phyloP scores from a whole-genome alignment of 1,140 invertebrate species.

The Drosophila albomicans region DNA sequence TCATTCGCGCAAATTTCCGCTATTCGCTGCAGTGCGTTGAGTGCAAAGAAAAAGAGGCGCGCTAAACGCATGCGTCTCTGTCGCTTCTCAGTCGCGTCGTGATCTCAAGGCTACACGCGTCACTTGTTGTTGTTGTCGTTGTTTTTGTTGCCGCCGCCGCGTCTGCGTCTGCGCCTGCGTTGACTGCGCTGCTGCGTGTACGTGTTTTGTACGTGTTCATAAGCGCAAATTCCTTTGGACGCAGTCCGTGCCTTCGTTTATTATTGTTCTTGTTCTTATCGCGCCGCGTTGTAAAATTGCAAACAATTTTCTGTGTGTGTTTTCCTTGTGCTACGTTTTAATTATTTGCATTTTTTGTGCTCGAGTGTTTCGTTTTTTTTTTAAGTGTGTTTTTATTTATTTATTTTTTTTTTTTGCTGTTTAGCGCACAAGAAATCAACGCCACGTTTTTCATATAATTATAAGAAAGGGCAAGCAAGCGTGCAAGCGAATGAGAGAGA shows the following conservation, averaged over 20 bases:
- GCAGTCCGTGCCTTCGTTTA: conserved; percentile 60
- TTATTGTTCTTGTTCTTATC: conserved; percentile 16
- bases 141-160: conserved; percentile 29
- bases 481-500: neutral
- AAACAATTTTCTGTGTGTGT: conserved; percentile 7
- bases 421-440: conserved; percentile 63
- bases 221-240: conserved; percentile 66
- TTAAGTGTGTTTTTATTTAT: conserved; percentile 6
- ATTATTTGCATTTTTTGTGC: conserved; percentile 44
- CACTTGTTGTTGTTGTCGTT: conserved; percentile 25
- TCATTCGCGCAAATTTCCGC: conserved; percentile 23
- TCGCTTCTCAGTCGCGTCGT: conserved; percentile 22
- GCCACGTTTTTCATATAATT: conserved; percentile 59
- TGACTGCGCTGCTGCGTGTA: neutral
- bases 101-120: conserved; percentile 65
- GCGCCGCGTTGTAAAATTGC: conserved; percentile 28
- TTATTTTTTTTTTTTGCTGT: conserved; percentile 23
- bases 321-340: conserved; percentile 30
- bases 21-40: conserved; percentile 15
- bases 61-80: conserved; percentile 31
- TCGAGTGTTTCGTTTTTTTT: conserved; percentile 37
- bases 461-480: conserved; percentile 3
- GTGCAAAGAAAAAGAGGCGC: conserved; percentile 29
- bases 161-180: conserved; percentile 40
- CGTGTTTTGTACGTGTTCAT: conserved; percentile 67